These are phyloP conservation scores for Eretmochelys imbricata DNA, from an alignment of 2,113 vertebrate genomes.

Conservation along the genomic window DNA sequence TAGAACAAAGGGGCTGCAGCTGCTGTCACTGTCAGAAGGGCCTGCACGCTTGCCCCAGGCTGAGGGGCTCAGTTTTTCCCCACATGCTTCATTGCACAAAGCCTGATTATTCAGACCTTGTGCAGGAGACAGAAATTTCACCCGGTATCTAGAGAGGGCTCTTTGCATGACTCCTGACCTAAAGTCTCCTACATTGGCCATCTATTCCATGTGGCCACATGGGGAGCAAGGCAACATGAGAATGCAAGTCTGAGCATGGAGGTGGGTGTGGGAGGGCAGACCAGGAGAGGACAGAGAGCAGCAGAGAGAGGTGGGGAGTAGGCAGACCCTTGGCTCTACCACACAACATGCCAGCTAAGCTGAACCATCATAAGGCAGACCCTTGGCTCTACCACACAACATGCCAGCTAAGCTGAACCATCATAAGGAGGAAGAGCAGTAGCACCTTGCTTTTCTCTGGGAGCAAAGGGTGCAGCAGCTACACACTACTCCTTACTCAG, in stretches of 20 bases:
- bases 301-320: neutral
- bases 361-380: neutral
- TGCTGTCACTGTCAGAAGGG: neutral
- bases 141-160: neutral
- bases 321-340: neutral
- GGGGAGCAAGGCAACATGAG: neutral
- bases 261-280: fast-evolving
- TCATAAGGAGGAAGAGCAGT: neutral
- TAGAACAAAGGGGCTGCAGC: fast-evolving
- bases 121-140: neutral
- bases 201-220: neutral
- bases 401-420: slow-evolving; percentile 6
- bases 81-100: neutral
- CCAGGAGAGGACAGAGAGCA: neutral
- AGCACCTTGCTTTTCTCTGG: neutral
- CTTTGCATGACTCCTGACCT: neutral
- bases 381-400: neutral
- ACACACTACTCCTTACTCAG: fast-evolving
- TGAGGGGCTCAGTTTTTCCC: neutral
- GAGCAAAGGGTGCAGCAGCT: neutral
- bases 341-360: neutral
- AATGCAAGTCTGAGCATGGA: neutral
- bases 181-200: slow-evolving; percentile 1
- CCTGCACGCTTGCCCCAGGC: neutral
- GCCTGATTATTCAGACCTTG: neutral